These are phyloP conservation scores for Agrenia bidenticulata DNA, from an alignment of 2,888 invertebrate genomes.

Conservation along the genomic window DNA sequence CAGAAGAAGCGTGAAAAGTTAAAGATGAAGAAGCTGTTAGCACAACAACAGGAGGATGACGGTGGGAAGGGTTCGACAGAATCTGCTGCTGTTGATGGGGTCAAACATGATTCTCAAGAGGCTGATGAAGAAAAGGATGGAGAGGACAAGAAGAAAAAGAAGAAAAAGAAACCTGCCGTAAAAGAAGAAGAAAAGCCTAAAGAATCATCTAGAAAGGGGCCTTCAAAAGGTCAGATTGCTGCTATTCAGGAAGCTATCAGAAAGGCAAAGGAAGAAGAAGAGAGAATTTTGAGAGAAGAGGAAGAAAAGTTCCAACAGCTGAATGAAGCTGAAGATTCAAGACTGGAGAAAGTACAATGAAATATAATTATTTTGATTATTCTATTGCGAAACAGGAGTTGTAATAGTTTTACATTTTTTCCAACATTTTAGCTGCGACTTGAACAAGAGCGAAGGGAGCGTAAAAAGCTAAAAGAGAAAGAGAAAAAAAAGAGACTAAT, in stretches of 20 bases:
- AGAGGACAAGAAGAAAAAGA: conserved; percentile 48
- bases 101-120: conserved; percentile 57
- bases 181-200: conserved; percentile 54
- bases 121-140: conserved; percentile 43
- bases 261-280: conserved; percentile 86
- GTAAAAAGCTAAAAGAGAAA: conserved; percentile 87
- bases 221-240: conserved; percentile 80
- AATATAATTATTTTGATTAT: not conserved
- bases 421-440: conserved; percentile 61
- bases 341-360: conserved; percentile 69
- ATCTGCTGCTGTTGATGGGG: conserved; percentile 57
- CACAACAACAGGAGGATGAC: conserved; percentile 62
- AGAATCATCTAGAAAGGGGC: conserved; percentile 58
- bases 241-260: conserved; percentile 91
- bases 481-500: conserved; percentile 89
- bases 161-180: conserved; percentile 44
- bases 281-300: conserved; percentile 69
- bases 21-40: conserved; percentile 73
- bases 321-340: conserved; percentile 58
- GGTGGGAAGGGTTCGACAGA: conserved; percentile 49
- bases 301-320: conserved; percentile 76
- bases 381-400: not conserved
- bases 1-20: conserved; percentile 89
- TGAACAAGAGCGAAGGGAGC: conserved; percentile 84
- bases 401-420: conserved; percentile 6